phyloP scores from a whole-genome alignment of 2,888 invertebrate species.

The Chymomyza caudatula region DNA sequence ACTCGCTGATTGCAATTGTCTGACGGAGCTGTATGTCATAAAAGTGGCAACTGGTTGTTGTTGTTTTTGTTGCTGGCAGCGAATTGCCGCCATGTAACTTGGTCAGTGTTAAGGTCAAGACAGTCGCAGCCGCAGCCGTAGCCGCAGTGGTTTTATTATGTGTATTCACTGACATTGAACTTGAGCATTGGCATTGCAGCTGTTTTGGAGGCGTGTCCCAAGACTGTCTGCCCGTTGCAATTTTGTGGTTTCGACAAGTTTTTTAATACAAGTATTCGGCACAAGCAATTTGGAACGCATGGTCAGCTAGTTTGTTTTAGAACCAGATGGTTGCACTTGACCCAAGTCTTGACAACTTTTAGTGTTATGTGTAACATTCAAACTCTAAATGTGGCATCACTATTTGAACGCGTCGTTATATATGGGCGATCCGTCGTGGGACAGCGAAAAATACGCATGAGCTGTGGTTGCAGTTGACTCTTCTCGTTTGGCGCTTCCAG shows the following conservation, averaged over 20 bases:
- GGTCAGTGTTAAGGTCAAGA: conserved; percentile 42
- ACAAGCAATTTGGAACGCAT: conserved; percentile 2
- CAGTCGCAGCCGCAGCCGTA: not conserved
- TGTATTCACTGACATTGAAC: conserved; percentile 5
- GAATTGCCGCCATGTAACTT: conserved; percentile 15
- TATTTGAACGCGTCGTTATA: conserved; percentile 63
- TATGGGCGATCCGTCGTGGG: conserved; percentile 64
- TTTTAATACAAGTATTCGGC: not conserved
- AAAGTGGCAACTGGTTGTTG: not conserved
- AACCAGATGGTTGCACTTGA: conserved; percentile 3
- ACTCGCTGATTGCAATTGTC: conserved; percentile 6
- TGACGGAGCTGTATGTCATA: not conserved
- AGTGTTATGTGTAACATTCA: conserved; percentile 3
- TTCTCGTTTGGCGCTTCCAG: conserved; percentile 79
- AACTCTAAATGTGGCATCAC: conserved; percentile 30
- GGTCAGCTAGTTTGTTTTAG: conserved; percentile 20
- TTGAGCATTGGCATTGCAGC: not conserved
- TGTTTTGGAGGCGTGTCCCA: not conserved
- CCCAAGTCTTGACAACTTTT: conserved; percentile 12
- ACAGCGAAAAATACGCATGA: conserved; percentile 57
- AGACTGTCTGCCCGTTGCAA: not conserved
- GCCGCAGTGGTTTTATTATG: not conserved
- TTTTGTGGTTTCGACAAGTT: not conserved
- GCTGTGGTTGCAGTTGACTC: conserved; percentile 41
- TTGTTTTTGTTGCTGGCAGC: not conserved